Evolutionary conservation across 2,113 vertebrate species (phyloP).

Genomic region (Nestor notabilis): DNA sequence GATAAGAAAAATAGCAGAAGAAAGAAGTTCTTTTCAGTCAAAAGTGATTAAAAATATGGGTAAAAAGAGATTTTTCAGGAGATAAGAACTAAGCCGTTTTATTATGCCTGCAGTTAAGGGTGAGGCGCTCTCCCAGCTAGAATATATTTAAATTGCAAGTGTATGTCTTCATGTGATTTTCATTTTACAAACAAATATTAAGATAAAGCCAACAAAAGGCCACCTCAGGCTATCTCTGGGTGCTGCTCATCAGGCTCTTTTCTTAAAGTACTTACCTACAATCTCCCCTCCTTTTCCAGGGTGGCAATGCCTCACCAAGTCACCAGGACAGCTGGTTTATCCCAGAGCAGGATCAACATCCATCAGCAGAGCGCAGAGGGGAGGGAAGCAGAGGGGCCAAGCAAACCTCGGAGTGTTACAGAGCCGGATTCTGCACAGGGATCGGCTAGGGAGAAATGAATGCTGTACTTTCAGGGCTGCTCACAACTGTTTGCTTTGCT

Average conservation of each 20-base stretch:
- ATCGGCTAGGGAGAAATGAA: not conserved
- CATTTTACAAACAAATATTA: not conserved
- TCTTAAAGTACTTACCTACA: not conserved
- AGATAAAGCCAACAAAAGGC: not conserved
- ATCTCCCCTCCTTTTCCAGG: not conserved
- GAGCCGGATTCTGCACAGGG: not conserved
- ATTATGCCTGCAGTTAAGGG: not conserved
- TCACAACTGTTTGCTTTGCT: not conserved
- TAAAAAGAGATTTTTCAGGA: not conserved
- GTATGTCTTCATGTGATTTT: not conserved
- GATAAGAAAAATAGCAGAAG: not conserved
- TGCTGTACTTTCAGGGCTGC: not conserved
- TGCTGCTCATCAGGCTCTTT: not conserved
- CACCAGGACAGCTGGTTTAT: not conserved
- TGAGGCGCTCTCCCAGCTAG: not conserved
- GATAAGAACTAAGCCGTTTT: not conserved
- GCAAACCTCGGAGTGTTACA: rapidly evolving
- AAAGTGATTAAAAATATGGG: not conserved
- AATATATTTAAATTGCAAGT: not conserved
- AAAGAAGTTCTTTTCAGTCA: not conserved
- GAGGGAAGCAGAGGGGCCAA: not conserved
- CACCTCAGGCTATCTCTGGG: not conserved
- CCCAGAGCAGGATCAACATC: not conserved
- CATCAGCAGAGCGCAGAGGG: not conserved
- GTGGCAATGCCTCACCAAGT: rapidly evolving